Percentiles rank a stretch among this genome's conserved stretches.
These are phyloP conservation scores for Cacoxenus indagator DNA, from an alignment of 2,888 invertebrate genomes.

Conservation along the genomic window DNA sequence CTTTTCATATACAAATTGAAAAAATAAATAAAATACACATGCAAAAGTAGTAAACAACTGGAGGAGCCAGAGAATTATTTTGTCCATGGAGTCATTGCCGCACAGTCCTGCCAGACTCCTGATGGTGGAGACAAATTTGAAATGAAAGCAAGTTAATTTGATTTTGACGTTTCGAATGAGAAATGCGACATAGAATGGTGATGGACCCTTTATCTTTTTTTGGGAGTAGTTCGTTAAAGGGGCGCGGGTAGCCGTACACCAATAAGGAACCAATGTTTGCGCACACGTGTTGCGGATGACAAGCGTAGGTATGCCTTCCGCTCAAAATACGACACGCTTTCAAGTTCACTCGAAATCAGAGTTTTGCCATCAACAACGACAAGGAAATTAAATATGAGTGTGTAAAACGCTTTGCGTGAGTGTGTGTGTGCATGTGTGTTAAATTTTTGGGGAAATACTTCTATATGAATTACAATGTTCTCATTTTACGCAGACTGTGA, in stretches of 20 bases:
- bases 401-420: no score
- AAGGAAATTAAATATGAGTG: background rate
- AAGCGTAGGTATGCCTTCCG: background rate
- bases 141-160: constrained; percentile 59
- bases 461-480: background rate
- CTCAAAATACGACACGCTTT: background rate
- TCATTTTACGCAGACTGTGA: background rate
- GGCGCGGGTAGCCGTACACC: background rate
- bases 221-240: background rate
- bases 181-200: background rate
- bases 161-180: constrained; percentile 50
- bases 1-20: constrained; percentile 20
- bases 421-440: background rate
- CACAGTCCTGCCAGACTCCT: background rate
- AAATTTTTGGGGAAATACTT: background rate
- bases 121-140: constrained; percentile 24
- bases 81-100: background rate
- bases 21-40: constrained; percentile 6
- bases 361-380: background rate
- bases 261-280: background rate
- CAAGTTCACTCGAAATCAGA: background rate
- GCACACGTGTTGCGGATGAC: constrained; percentile 1
- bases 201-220: no score
- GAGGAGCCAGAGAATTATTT: background rate
- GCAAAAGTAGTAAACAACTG: background rate